Conservation (phyloP, 2,113 vertebrate genomes). For the Galbula dea region DNA sequence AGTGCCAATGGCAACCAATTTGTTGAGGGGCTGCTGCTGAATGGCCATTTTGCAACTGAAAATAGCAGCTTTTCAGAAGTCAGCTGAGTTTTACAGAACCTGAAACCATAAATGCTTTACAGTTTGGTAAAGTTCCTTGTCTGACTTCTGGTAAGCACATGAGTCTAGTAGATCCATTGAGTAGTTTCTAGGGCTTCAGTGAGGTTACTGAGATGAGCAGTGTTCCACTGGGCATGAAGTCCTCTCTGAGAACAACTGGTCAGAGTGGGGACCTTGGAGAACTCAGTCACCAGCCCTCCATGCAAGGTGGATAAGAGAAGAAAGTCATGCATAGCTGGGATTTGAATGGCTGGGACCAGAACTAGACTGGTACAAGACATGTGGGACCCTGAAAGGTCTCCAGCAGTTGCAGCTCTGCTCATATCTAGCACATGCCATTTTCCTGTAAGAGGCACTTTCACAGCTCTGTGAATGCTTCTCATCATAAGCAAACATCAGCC, state of each 20-base stretch:
- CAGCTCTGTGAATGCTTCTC: background rate
- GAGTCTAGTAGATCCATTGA: background rate
- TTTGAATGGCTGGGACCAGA: background rate
- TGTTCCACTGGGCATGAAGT: background rate
- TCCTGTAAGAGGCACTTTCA: background rate
- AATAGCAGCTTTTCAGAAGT: background rate
- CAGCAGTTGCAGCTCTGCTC: background rate
- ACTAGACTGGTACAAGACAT: background rate
- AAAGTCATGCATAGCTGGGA: background rate
- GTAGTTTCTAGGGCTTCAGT: background rate
- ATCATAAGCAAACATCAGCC: accelerated
- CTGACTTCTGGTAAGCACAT: background rate
- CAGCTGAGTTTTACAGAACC: background rate
- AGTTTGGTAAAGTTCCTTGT: background rate
- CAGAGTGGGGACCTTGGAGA: background rate
- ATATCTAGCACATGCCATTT: background rate
- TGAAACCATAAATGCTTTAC: background rate
- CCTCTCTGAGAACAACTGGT: background rate
- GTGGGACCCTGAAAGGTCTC: background rate
- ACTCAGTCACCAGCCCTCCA: accelerated
- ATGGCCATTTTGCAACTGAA: background rate
- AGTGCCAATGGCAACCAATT: background rate
- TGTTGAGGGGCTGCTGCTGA: background rate
- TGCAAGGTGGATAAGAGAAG: background rate
- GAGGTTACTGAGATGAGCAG: background rate